Conservation (phyloP, 2,888 invertebrate genomes). For the Syrista parreyssii region DNA sequence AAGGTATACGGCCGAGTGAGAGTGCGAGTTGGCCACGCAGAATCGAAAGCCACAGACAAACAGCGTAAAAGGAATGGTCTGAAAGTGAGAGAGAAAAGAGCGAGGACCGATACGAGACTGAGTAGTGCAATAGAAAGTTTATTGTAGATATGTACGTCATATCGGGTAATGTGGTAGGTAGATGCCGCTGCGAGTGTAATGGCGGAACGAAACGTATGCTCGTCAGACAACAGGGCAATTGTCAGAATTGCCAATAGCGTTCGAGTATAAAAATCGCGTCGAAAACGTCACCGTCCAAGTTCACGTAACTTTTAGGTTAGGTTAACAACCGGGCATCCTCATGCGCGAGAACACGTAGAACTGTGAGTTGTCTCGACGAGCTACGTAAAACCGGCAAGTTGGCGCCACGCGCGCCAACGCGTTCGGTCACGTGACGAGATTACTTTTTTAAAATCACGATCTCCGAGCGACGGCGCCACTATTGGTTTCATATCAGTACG, state of each 20-base stretch:
- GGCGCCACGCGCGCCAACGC: conserved; percentile 20
- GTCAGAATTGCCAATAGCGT: background rate
- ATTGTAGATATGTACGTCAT: background rate
- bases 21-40: background rate
- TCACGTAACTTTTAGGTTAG: background rate
- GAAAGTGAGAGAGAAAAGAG: background rate
- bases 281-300: background rate
- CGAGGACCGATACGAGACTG: background rate
- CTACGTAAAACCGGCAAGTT: conserved; percentile 8
- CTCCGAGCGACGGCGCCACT: background rate
- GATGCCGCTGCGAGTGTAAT: background rate
- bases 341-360: background rate
- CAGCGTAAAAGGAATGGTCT: background rate
- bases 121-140: background rate
- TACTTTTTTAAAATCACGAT: conserved; percentile 1
- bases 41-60: background rate
- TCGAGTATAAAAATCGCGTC: background rate
- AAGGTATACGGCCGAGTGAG: conserved; percentile 11
- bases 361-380: conserved; percentile 3
- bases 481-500: background rate
- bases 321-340: background rate
- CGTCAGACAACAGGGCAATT: background rate
- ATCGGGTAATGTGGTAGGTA: background rate
- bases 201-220: background rate
- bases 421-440: conserved; percentile 11